A percentile compares a stretch with the other conserved stretches of the same genome.
Evolutionary conservation across 2,888 invertebrate species (phyloP).

Genomic region (Iselma pallidipennis): DNA sequence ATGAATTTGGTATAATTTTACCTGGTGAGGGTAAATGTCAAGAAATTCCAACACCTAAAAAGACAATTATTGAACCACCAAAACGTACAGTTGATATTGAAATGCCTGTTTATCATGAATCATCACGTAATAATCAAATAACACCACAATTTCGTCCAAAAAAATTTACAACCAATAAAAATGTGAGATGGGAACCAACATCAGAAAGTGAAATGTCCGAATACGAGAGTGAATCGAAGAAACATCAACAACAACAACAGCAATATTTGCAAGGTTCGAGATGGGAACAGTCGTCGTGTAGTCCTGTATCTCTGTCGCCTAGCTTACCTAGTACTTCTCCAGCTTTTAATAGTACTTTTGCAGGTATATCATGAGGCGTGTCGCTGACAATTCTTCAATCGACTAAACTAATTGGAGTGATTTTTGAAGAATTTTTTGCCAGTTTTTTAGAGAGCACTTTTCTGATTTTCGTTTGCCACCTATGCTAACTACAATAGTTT

Average conservation of each 20-base stretch:
- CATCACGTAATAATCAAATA: slow-evolving; percentile 44
- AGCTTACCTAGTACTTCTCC: slow-evolving; percentile 64
- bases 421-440: background rate
- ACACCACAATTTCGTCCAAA: slow-evolving; percentile 53
- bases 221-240: slow-evolving; percentile 57
- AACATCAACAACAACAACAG: slow-evolving; percentile 43
- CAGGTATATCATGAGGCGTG: slow-evolving; percentile 44
- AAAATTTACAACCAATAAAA: slow-evolving; percentile 55
- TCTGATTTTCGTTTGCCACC: too few relatives aligned
- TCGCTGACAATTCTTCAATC: slow-evolving; percentile 2
- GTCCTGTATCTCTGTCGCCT: slow-evolving; percentile 63
- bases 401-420: background rate
- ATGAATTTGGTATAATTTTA: slow-evolving; percentile 74
- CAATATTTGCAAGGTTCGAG: slow-evolving; percentile 42
- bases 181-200: slow-evolving; percentile 65
- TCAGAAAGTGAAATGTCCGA: slow-evolving; percentile 68
- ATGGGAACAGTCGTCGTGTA: slow-evolving; percentile 59
- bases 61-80: slow-evolving; percentile 58
- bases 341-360: slow-evolving; percentile 53
- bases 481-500: background rate
- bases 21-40: slow-evolving; percentile 66
- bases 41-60: slow-evolving; percentile 54
- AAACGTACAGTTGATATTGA: slow-evolving; percentile 64
- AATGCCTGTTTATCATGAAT: slow-evolving; percentile 71
- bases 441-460: too few relatives aligned